Percentiles rank a stretch among this genome's conserved stretches.
Evolutionary conservation across 2,797 vertebrate species (phyloP).

Genomic region (Danio tinwini): DNA sequence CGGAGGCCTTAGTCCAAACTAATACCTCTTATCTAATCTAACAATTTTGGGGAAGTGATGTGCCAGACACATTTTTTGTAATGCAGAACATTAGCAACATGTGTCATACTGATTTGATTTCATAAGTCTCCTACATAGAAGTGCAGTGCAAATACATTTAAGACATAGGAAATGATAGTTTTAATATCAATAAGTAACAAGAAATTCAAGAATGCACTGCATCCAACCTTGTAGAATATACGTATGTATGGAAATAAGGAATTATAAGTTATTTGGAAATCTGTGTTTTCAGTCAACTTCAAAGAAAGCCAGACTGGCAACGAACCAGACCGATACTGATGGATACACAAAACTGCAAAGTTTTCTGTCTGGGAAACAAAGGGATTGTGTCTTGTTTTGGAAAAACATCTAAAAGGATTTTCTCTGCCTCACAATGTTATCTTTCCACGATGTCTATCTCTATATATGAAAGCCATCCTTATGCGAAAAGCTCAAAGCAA

Average conservation of each 20-base stretch:
- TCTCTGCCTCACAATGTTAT: constrained; percentile 19
- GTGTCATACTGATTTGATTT: constrained; percentile 42
- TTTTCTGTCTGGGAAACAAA: constrained; percentile 7
- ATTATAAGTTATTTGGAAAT: not conserved
- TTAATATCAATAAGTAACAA: not conserved
- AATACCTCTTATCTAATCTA: constrained; percentile 39
- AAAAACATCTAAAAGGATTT: constrained; percentile 38
- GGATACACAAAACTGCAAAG: not conserved
- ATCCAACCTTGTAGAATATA: too few species aligned
- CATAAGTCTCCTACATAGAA: not conserved
- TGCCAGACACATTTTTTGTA: not conserved
- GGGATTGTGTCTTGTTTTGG: constrained; percentile 9
- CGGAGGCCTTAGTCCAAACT: constrained; percentile 1
- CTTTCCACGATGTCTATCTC: constrained; percentile 9
- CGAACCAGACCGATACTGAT: not conserved
- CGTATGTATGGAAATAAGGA: too few species aligned
- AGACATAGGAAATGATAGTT: not conserved
- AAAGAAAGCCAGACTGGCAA: not conserved
- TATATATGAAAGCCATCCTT: not conserved
- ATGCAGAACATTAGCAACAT: not conserved
- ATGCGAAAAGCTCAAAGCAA: constrained; percentile 10
- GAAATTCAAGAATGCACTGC: not conserved
- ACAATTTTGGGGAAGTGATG: constrained; percentile 15
- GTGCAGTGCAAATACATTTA: not conserved
- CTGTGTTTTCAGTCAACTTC: not conserved